A percentile compares a stretch with the other conserved stretches of the same genome.
Conservation (phyloP, 2,888 invertebrate genomes). For the Eubasilissa splendida region DNA sequence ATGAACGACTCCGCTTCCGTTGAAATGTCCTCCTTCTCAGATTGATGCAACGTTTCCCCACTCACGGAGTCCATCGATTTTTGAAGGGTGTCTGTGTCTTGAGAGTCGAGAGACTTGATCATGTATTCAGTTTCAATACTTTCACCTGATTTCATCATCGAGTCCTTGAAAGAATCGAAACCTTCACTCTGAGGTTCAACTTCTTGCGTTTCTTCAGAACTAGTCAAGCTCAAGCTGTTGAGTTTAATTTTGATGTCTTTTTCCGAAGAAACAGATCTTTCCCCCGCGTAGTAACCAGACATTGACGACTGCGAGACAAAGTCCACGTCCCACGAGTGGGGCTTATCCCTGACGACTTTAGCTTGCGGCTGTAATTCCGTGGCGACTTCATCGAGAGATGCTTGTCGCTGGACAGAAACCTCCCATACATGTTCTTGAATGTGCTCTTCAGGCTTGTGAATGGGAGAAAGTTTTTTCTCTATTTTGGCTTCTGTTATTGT, state of each 20-base stretch:
- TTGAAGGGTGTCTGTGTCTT: slow-evolving; percentile 70
- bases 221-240: slow-evolving; percentile 50
- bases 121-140: slow-evolving; percentile 71
- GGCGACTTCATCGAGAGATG: slow-evolving; percentile 64
- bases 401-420: slow-evolving; percentile 67
- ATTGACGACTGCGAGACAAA: slow-evolving; percentile 54
- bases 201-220: slow-evolving; percentile 55
- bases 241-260: slow-evolving; percentile 54
- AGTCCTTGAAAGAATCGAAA: slow-evolving; percentile 65
- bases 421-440: slow-evolving; percentile 71
- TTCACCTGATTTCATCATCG: slow-evolving; percentile 72
- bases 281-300: slow-evolving; percentile 53
- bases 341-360: slow-evolving; percentile 51
- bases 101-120: slow-evolving; percentile 71
- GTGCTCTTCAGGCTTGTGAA: slow-evolving; percentile 69
- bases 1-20: slow-evolving; percentile 72
- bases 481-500: slow-evolving; percentile 64
- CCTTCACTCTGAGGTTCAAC: slow-evolving; percentile 54
- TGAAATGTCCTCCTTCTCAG: slow-evolving; percentile 66
- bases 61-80: slow-evolving; percentile 72
- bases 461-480: slow-evolving; percentile 68
- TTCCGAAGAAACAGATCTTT: slow-evolving; percentile 54
- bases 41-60: slow-evolving; percentile 71
- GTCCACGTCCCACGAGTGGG: slow-evolving; percentile 52
- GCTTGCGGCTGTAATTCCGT: slow-evolving; percentile 51